Percentiles rank a stretch among this genome's conserved stretches.
These are phyloP conservation scores for Mustelus asterias DNA, from an alignment of 2,113 vertebrate genomes.

Conservation along the genomic window DNA sequence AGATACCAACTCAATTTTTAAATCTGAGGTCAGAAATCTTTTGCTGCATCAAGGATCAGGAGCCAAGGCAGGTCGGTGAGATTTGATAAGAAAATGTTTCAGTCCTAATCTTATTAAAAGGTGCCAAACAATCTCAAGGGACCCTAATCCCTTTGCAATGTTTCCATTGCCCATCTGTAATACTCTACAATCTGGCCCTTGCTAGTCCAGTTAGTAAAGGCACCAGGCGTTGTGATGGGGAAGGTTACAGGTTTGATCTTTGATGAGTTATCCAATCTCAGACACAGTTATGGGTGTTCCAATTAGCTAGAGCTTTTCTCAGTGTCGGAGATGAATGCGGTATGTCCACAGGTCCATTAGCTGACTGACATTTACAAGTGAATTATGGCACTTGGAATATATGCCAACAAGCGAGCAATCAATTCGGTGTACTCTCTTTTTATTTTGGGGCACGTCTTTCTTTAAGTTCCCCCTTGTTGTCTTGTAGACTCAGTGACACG, in stretches of 20 bases:
- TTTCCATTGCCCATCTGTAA: background rate
- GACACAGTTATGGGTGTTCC: background rate
- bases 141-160: background rate
- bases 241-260: background rate
- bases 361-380: background rate
- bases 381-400: background rate
- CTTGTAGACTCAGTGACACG: background rate
- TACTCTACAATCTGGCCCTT: background rate
- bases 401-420: background rate
- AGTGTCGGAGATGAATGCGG: background rate
- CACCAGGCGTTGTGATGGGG: background rate
- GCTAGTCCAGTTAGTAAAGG: background rate
- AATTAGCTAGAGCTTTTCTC: background rate
- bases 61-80: background rate
- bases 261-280: background rate
- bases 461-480: background rate
- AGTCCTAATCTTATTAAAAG: background rate
- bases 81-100: background rate
- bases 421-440: background rate
- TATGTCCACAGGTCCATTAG: background rate
- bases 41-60: background rate
- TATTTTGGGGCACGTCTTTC: background rate
- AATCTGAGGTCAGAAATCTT: background rate
- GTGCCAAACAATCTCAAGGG: background rate
- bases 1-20: background rate